Conservation (phyloP, 2,113 vertebrate species). For the Oceanites oceanicus region DNA sequence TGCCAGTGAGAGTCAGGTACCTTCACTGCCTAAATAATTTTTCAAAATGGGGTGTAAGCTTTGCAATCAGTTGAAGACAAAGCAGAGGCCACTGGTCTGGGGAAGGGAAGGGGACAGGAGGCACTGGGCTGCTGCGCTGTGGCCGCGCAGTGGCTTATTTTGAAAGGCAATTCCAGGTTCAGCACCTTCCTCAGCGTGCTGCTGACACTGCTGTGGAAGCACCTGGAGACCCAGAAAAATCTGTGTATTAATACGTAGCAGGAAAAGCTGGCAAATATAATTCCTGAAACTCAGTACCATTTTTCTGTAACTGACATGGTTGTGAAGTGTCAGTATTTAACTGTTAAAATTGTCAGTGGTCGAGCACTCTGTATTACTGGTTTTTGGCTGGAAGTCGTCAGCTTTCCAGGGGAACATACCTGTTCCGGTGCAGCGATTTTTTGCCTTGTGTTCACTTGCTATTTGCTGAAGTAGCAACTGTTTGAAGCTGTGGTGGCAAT, state of each 20-base stretch:
- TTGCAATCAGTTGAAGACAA: neutral
- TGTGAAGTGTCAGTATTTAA: neutral
- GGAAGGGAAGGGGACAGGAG: neutral
- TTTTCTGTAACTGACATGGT: neutral
- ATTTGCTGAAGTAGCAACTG: neutral
- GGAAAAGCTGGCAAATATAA: neutral
- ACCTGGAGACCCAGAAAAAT: neutral
- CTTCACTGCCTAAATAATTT: neutral
- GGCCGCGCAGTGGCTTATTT: neutral
- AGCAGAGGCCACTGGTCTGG: neutral
- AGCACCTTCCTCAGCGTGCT: neutral
- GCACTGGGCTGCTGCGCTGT: rapidly evolving
- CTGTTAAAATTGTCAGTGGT: neutral
- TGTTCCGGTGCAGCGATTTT: rapidly evolving
- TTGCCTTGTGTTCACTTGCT: neutral
- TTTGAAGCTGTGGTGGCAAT: neutral
- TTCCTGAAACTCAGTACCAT: rapidly evolving
- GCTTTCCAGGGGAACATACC: neutral
- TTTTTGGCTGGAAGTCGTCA: neutral
- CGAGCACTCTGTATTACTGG: rapidly evolving
- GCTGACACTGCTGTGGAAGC: neutral
- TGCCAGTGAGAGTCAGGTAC: neutral
- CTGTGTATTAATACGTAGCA: neutral
- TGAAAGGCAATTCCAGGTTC: neutral
- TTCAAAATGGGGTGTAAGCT: neutral